Evolutionary conservation across 1,140 invertebrate genomes (phyloP).

Genomic region (Panonychus citri): DNA sequence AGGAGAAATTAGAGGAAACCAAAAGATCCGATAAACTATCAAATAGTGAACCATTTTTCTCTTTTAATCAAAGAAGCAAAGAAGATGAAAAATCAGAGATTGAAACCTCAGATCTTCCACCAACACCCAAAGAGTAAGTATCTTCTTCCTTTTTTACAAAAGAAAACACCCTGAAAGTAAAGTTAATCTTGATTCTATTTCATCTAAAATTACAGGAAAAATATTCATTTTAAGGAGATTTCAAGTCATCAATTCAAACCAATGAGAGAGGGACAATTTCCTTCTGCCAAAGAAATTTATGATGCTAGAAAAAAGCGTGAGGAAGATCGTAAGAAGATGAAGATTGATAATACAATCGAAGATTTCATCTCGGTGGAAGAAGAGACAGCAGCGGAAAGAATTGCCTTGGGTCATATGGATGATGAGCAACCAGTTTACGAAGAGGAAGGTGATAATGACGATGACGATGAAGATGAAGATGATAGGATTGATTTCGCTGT

Average conservation of each 20-base stretch:
- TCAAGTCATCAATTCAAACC: constrained; percentile 2
- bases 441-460: constrained; percentile 20
- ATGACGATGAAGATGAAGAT: constrained; percentile 33
- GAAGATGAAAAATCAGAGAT: too few species aligned
- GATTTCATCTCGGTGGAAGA: constrained; percentile 23
- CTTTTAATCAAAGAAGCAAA: not conserved
- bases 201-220: not conserved
- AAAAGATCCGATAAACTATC: not conserved
- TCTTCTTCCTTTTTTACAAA: too few species aligned
- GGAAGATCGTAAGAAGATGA: constrained; percentile 27
- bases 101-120: too few species aligned
- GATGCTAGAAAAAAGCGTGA: constrained; percentile 74
- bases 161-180: too few species aligned
- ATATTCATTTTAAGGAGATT: not conserved
- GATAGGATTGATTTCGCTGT: constrained; percentile 44
- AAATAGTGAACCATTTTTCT: too few species aligned
- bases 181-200: too few species aligned
- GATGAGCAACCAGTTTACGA: constrained; percentile 58
- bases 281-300: constrained; percentile 87
- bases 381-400: constrained; percentile 5
- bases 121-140: not conserved
- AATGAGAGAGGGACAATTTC: constrained; percentile 51
- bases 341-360: constrained; percentile 38
- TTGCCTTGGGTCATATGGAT: constrained; percentile 22
- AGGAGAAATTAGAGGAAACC: not conserved